A percentile compares a stretch with the other conserved stretches of the same genome.
These are phyloP conservation scores for Biston stratarius DNA, from an alignment of 2,888 invertebrate species.

Conservation along the genomic window DNA sequence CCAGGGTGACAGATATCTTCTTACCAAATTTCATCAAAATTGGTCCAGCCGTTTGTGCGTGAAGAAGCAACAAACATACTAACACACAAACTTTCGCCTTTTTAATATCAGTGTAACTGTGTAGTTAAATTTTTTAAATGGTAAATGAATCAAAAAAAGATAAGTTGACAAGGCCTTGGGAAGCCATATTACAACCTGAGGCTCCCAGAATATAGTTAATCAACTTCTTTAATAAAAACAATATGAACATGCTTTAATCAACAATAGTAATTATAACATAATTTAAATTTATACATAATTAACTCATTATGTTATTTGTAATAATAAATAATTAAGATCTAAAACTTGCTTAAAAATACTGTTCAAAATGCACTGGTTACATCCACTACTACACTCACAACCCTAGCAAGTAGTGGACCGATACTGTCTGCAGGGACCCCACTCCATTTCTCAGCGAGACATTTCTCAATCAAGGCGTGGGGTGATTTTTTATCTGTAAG, in stretches of 20 bases:
- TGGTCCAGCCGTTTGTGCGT: too few relatives aligned
- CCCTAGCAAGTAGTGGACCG: conserved; percentile 70
- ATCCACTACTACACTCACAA: conserved; percentile 74
- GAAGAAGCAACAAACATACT: too few relatives aligned
- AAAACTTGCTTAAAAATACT: conserved; percentile 10
- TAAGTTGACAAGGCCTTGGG: too few relatives aligned
- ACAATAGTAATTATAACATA: conserved; percentile 1
- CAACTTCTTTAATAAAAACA: background rate
- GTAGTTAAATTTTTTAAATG: too few relatives aligned
- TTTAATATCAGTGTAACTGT: too few relatives aligned
- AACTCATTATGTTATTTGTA: background rate
- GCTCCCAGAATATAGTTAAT: background rate
- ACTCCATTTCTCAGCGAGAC: conserved; percentile 72
- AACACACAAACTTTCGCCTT: too few relatives aligned
- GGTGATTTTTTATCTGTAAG: conserved; percentile 63
- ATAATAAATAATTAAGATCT: background rate
- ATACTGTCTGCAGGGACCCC: conserved; percentile 69
- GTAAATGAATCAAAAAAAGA: too few relatives aligned
- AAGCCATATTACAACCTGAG: too few relatives aligned
- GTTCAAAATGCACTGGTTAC: conserved; percentile 59
- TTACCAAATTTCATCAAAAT: too few relatives aligned
- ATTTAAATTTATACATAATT: background rate
- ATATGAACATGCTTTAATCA: conserved; percentile 1
- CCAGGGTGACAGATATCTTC: too few relatives aligned
- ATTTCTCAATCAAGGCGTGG: conserved; percentile 71